Percentiles rank a stretch among this genome's conserved stretches.
phyloP scores from a whole-genome alignment of 2,888 invertebrate genomes.

The Ichneumoninae sp. region DNA sequence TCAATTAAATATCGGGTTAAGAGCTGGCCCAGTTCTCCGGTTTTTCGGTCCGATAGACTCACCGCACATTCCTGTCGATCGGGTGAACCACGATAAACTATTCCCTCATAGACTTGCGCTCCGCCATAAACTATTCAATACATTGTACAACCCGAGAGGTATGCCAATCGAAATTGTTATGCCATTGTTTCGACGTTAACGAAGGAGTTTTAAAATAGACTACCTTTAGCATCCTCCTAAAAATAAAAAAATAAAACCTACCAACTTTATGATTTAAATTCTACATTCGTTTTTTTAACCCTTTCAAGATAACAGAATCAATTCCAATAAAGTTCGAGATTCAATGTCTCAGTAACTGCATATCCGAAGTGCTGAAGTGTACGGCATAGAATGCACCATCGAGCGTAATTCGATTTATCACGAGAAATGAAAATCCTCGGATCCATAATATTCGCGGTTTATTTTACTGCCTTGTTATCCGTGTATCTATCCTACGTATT shows the following conservation, averaged over 20 bases:
- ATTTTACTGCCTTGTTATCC: constrained; percentile 5
- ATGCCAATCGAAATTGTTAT: background rate
- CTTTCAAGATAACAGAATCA: background rate
- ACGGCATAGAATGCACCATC: background rate
- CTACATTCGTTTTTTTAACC: background rate
- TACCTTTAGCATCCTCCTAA: background rate
- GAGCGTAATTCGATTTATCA: background rate
- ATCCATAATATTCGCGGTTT: background rate
- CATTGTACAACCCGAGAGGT: background rate
- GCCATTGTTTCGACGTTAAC: background rate
- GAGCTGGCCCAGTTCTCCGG: background rate
- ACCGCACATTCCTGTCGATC: background rate
- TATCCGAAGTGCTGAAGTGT: background rate
- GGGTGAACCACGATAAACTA: background rate
- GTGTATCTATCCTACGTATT: background rate
- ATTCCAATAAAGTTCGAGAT: background rate
- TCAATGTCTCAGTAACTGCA: background rate
- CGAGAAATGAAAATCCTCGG: background rate
- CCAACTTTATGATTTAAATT: background rate
- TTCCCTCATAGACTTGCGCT: background rate
- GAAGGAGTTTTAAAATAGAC: background rate
- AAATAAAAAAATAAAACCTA: background rate
- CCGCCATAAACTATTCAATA: constrained; percentile 1
- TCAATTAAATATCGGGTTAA: background rate
- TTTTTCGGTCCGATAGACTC: background rate